Conservation (phyloP, 2,113 vertebrate genomes). For the Hippoglossus stenolepis region DNA sequence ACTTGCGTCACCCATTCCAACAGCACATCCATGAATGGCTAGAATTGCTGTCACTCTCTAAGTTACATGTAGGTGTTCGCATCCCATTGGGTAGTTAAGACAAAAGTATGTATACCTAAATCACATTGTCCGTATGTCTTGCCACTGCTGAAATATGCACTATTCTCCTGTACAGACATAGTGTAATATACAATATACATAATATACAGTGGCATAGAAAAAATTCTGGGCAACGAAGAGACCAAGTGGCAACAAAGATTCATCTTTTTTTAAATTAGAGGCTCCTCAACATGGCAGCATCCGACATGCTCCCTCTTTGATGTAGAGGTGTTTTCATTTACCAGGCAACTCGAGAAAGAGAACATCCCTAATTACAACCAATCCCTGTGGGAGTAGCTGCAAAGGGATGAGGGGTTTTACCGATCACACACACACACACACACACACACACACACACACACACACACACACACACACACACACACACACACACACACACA, state of each 20-base stretch:
- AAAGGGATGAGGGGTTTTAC: conserved; percentile 51
- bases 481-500: conserved; percentile 14
- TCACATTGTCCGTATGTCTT: no score
- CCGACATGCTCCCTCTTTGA: conserved; percentile 49
- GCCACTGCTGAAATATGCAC: no score
- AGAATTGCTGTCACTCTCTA: no score
- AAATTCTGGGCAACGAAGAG: conserved; percentile 9
- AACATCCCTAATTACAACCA: conserved; percentile 64
- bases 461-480: conserved; percentile 11
- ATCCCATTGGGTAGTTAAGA: no score
- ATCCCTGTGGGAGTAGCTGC: conserved; percentile 51
- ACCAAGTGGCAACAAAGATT: conserved; percentile 20
- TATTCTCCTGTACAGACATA: no score
- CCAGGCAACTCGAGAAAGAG: conserved; percentile 53
- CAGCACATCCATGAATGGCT: no score
- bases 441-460: neutral
- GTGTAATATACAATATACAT: no score
- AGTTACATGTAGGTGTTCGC: no score
- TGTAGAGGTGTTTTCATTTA: conserved; percentile 66
- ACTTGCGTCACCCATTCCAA: no score
- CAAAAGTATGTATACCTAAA: no score
- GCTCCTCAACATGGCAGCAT: neutral
- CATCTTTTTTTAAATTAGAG: conserved; percentile 21
- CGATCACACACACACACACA: conserved; percentile 13
- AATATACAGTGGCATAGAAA: no score